phyloP scores from a whole-genome alignment of 2,113 vertebrate species.

The Colinus virginianus region DNA sequence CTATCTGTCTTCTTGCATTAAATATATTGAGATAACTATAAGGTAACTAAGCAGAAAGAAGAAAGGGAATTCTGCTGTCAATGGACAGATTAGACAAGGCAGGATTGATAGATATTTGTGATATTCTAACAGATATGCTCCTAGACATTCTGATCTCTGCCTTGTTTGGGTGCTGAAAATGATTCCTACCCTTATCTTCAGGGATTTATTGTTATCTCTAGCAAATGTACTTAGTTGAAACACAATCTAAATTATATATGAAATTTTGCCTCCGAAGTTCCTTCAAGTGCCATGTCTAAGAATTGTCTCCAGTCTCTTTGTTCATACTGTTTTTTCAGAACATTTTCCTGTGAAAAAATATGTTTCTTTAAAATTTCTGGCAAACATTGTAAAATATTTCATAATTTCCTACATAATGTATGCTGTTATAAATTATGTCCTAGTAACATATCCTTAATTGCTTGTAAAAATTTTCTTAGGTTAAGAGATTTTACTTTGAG shows the following conservation, averaged over 20 bases:
- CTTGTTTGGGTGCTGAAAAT: not conserved
- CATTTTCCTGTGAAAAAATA: not conserved
- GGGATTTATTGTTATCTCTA: not conserved
- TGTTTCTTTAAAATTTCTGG: not conserved
- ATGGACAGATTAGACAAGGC: not conserved
- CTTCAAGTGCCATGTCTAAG: not conserved
- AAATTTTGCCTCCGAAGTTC: not conserved
- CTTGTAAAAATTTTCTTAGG: not conserved
- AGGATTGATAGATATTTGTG: not conserved
- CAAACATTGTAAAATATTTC: not conserved
- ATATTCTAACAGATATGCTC: not conserved
- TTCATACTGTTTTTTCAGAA: not conserved
- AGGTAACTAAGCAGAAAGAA: not conserved
- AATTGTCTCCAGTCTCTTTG: not conserved
- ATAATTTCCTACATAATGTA: not conserved
- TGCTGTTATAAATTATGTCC: not conserved
- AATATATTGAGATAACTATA: not conserved
- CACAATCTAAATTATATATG: not conserved
- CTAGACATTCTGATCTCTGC: not conserved
- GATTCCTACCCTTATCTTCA: not conserved
- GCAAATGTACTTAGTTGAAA: not conserved
- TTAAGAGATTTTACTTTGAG: not conserved
- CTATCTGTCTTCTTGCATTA: conserved; percentile 10
- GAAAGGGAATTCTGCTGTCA: not conserved
- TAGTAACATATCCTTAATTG: not conserved